Conservation (phyloP, 2,888 invertebrate genomes). For the Charanyca ferruginea region DNA sequence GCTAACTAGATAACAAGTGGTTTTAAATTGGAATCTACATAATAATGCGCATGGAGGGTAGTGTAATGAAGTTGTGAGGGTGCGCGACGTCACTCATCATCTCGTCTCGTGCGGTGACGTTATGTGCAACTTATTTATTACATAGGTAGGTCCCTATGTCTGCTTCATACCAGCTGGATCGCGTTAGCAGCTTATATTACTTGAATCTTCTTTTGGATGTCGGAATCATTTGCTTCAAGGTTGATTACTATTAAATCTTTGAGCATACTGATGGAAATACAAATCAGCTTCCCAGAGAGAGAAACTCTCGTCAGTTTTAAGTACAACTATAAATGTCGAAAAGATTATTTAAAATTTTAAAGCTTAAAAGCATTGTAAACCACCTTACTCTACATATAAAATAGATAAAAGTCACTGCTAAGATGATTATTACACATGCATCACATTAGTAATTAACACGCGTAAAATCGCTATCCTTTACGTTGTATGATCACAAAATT, state of each 20-base stretch:
- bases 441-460: neutral
- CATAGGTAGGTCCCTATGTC: constrained; percentile 26
- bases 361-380: neutral
- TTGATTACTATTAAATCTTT: too few species aligned
- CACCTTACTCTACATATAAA: neutral
- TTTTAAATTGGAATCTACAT: constrained; percentile 91
- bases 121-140: constrained; percentile 60
- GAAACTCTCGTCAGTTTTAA: too few species aligned
- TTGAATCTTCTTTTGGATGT: neutral
- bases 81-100: constrained; percentile 68
- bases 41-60: constrained; percentile 82
- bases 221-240: too few species aligned
- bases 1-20: constrained; percentile 91
- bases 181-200: neutral
- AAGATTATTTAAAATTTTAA: too few species aligned
- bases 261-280: too few species aligned
- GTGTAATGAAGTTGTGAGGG: constrained; percentile 77
- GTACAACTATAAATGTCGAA: too few species aligned
- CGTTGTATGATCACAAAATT: neutral
- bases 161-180: neutral
- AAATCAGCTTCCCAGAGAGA: too few species aligned
- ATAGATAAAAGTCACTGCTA: neutral
- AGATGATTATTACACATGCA: neutral
- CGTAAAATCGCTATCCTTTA: neutral
- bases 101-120: constrained; percentile 51